Conservation (phyloP, 1,140 invertebrate genomes). For the Drosophila burlai region DNA sequence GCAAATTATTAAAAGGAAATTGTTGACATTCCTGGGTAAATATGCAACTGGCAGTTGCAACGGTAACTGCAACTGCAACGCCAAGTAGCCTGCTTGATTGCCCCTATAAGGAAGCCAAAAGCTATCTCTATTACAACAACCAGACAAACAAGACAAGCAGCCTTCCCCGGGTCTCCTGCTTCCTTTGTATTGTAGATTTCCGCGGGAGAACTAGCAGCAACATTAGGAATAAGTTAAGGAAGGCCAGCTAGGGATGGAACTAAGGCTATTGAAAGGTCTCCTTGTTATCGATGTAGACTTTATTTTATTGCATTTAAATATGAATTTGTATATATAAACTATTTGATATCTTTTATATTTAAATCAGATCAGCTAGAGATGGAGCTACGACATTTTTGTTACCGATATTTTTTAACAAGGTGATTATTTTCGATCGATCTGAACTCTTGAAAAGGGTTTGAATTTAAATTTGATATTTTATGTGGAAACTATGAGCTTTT, state of each 20-base stretch:
- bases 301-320: not conserved
- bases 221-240: constrained; percentile 54
- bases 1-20: constrained; percentile 83
- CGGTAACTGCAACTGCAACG: constrained; percentile 78
- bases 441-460: no score
- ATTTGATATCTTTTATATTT: not conserved
- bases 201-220: constrained; percentile 48
- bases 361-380: no score
- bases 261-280: not conserved
- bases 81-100: constrained; percentile 76
- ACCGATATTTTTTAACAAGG: not conserved
- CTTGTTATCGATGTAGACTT: not conserved
- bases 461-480: not conserved
- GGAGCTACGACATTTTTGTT: no score
- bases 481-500: not conserved
- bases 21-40: constrained; percentile 81
- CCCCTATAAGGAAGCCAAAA: constrained; percentile 79
- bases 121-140: constrained; percentile 78
- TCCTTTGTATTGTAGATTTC: constrained; percentile 71
- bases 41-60: constrained; percentile 73
- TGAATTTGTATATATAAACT: not conserved
- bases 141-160: constrained; percentile 60
- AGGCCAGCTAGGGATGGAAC: constrained; percentile 24
- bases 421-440: no score
- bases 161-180: constrained; percentile 25